These are phyloP conservation scores for Pituophis catenifer DNA, from an alignment of 2,113 vertebrate species.

Conservation along the genomic window DNA sequence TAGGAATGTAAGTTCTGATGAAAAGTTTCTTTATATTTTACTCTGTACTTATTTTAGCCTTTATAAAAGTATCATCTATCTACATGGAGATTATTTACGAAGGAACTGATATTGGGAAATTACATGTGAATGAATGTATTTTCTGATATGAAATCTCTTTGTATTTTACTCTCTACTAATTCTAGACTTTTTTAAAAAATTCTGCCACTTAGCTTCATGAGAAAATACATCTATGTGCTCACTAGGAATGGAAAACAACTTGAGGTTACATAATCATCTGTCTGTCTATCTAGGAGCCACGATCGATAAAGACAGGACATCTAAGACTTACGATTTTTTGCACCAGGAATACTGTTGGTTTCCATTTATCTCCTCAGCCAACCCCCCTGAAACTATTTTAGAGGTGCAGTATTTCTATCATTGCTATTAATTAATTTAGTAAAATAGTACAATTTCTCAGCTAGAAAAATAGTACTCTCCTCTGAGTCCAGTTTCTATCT, in stretches of 20 bases:
- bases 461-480: not conserved
- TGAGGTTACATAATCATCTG: not conserved
- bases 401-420: conserved; percentile 7
- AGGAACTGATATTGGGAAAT: not conserved
- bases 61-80: not conserved
- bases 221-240: not conserved
- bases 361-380: not conserved
- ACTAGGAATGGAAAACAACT: not conserved
- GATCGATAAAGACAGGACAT: conserved; percentile 26
- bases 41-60: not conserved
- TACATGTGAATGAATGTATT: not conserved
- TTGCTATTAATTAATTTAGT: not conserved
- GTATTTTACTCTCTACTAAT: not conserved
- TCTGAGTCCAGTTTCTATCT: not conserved
- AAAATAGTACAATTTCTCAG: not conserved
- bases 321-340: not conserved
- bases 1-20: not conserved
- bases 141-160: not conserved
- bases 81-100: not conserved
- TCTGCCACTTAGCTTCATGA: not conserved
- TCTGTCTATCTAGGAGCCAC: conserved; percentile 13
- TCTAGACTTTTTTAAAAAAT: not conserved
- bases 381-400: conserved; percentile 24
- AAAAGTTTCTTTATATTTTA: not conserved
- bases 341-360: not conserved